A percentile compares a stretch with the other conserved stretches of the same genome.
Conservation (phyloP, 2,113 vertebrate species). For the Campylorhamphus procurvoides region DNA sequence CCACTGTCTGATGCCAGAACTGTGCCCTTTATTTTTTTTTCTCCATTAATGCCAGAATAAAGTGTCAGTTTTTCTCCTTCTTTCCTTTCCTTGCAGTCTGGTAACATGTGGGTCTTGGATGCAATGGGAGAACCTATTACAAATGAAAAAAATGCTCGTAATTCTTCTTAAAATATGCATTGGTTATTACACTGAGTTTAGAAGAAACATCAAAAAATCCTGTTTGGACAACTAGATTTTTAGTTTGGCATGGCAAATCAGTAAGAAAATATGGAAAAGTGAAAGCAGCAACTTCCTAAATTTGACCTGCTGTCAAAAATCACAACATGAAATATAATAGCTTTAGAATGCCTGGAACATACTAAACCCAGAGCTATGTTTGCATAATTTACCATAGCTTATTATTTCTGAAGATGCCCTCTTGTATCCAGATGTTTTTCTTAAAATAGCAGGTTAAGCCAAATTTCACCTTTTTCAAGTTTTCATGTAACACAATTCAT, state of each 20-base stretch:
- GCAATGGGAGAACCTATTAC: not conserved
- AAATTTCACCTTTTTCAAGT: not conserved
- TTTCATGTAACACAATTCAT: not conserved
- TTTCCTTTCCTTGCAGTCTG: not conserved
- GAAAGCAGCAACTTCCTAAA: not conserved
- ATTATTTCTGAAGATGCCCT: not conserved
- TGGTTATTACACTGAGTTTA: not conserved
- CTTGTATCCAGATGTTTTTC: not conserved
- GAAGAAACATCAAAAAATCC: not conserved
- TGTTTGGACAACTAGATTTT: not conserved
- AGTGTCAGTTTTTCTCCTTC: not conserved
- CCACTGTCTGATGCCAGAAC: not conserved
- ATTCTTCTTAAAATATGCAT: not conserved
- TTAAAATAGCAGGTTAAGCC: not conserved
- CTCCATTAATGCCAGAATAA: not conserved
- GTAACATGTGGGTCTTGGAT: not conserved
- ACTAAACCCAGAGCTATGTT: not conserved
- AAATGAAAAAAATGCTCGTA: not conserved
- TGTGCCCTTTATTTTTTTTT: not conserved
- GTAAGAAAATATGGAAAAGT: not conserved
- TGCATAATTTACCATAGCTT: not conserved
- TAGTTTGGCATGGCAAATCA: not conserved
- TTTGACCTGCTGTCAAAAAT: not conserved
- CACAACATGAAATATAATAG: not conserved
- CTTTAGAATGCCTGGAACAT: not conserved